These are phyloP conservation scores for Dicroscelio sp. DNA, from an alignment of 2,888 invertebrate genomes.

Conservation along the genomic window DNA sequence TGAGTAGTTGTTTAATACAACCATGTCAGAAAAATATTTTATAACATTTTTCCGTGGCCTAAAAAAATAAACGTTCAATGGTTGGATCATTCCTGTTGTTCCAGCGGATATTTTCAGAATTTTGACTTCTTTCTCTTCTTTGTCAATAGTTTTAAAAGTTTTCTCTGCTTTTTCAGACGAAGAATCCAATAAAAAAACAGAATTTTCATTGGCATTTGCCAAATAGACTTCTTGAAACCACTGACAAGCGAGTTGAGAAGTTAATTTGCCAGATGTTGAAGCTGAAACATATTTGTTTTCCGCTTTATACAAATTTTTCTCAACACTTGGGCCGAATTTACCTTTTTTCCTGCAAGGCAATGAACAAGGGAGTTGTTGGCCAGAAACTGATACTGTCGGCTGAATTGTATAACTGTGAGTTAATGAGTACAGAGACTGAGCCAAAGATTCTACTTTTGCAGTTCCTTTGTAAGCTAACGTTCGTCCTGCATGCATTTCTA, in stretches of 20 bases:
- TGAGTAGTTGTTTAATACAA: slow-evolving; percentile 43
- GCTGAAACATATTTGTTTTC: slow-evolving; percentile 55
- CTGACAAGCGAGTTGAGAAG: slow-evolving; percentile 12
- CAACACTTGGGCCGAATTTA: slow-evolving; percentile 71
- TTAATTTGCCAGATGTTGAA: slow-evolving; percentile 72
- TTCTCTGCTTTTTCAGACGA: slow-evolving; percentile 61
- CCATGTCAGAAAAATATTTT: slow-evolving; percentile 60
- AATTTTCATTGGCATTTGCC: slow-evolving; percentile 44
- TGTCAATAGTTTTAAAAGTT: slow-evolving; percentile 43
- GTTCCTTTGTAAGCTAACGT: slow-evolving; percentile 46
- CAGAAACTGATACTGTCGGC: slow-evolving; percentile 31
- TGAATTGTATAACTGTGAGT: slow-evolving; percentile 76
- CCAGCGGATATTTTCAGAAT: slow-evolving; percentile 54
- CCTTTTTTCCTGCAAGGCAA: slow-evolving; percentile 69
- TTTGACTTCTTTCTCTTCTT: slow-evolving; percentile 38
- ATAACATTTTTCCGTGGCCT: slow-evolving; percentile 66
- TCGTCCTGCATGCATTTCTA: slow-evolving; percentile 54
- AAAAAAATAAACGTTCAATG: slow-evolving; percentile 60
- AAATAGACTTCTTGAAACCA: slow-evolving; percentile 62
- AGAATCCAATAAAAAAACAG: slow-evolving; percentile 63
- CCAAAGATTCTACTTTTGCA: slow-evolving; percentile 39
- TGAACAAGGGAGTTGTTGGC: slow-evolving; percentile 57
- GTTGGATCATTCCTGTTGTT: slow-evolving; percentile 63
- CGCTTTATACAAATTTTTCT: slow-evolving; percentile 68
- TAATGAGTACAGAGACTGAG: slow-evolving; percentile 28